A percentile compares a stretch with the other conserved stretches of the same genome.
phyloP scores from a whole-genome alignment of 2,113 vertebrate genomes.

The Calyptommatus sinebrachiatus region DNA sequence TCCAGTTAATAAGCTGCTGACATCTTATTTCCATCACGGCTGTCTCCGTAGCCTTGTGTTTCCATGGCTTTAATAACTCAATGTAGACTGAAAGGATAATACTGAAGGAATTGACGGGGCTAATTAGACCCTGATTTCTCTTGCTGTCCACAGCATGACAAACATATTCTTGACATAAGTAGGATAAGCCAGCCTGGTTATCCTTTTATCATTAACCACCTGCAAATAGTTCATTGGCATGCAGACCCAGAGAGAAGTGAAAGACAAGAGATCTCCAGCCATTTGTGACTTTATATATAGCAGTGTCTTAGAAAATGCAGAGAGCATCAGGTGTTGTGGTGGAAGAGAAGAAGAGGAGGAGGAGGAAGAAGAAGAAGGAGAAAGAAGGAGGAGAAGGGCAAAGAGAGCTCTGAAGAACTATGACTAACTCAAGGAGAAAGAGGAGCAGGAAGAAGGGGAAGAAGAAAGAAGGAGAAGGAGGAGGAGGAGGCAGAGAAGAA shows the following conservation, averaged over 20 bases:
- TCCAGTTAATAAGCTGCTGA: conserved; percentile 65
- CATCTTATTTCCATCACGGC: conserved; percentile 65
- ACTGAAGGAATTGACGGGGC: conserved; percentile 60
- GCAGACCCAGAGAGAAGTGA: neutral
- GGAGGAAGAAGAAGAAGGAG: too few relatives aligned
- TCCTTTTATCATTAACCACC: conserved; percentile 51
- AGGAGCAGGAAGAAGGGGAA: too few relatives aligned
- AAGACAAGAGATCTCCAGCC: neutral
- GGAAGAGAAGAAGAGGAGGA: too few relatives aligned
- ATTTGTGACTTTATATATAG: neutral
- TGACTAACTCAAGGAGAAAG: too few relatives aligned
- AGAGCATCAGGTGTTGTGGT: too few relatives aligned
- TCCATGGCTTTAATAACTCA: conserved; percentile 64
- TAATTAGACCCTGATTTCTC: conserved; percentile 68
- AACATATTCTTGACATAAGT: conserved; percentile 58
- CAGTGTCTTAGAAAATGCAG: neutral
- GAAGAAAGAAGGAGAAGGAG: too few relatives aligned
- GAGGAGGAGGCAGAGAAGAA: too few relatives aligned
- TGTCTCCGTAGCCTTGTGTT: conserved; percentile 62
- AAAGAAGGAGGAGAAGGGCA: too few relatives aligned
- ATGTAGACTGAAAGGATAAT: conserved; percentile 64
- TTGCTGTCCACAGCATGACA: conserved; percentile 56
- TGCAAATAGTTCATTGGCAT: conserved; percentile 52
- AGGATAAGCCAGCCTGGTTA: conserved; percentile 48
- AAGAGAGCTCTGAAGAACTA: too few relatives aligned